phyloP scores from a whole-genome alignment of 1,140 invertebrate genomes.

The Drosophila ercepeae region DNA sequence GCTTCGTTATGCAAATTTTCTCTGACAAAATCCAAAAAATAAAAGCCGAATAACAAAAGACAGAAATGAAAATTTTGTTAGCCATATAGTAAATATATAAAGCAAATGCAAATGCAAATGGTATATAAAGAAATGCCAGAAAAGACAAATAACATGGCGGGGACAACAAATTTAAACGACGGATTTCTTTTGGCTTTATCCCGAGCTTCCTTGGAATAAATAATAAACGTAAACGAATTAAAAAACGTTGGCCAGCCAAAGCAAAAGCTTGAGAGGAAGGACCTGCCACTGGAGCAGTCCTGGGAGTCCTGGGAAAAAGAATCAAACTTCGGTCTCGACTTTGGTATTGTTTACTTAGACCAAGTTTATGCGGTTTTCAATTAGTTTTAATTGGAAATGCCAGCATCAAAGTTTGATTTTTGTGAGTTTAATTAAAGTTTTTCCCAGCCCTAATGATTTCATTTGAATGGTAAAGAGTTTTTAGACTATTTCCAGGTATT shows the following conservation, averaged over 20 bases:
- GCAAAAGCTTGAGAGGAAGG: background rate
- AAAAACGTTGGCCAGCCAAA: constrained; percentile 64
- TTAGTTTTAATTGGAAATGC: constrained; percentile 79
- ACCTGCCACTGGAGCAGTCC: constrained; percentile 12
- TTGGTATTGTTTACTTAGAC: constrained; percentile 58
- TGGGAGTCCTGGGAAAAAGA: background rate
- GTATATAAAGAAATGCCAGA: constrained; percentile 72
- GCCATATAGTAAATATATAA: constrained; percentile 50
- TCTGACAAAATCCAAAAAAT: constrained; percentile 3
- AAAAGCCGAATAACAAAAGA: constrained; percentile 24
- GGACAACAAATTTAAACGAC: constrained; percentile 55
- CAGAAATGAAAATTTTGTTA: constrained; percentile 69
- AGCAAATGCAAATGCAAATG: constrained; percentile 73
- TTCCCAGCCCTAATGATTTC: constrained; percentile 3
- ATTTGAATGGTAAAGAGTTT: background rate
- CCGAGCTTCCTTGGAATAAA: constrained; percentile 60
- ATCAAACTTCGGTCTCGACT: no score
- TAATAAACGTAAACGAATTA: constrained; percentile 82
- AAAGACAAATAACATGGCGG: constrained; percentile 64
- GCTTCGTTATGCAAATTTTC: constrained; percentile 78
- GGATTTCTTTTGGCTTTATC: constrained; percentile 38
- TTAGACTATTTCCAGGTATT: background rate
- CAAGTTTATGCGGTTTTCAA: constrained; percentile 76
- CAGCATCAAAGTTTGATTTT: constrained; percentile 41
- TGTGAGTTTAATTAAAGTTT: constrained; percentile 72